These are phyloP conservation scores for Dynastes tityus DNA, from an alignment of 2,888 invertebrate species.

Conservation along the genomic window DNA sequence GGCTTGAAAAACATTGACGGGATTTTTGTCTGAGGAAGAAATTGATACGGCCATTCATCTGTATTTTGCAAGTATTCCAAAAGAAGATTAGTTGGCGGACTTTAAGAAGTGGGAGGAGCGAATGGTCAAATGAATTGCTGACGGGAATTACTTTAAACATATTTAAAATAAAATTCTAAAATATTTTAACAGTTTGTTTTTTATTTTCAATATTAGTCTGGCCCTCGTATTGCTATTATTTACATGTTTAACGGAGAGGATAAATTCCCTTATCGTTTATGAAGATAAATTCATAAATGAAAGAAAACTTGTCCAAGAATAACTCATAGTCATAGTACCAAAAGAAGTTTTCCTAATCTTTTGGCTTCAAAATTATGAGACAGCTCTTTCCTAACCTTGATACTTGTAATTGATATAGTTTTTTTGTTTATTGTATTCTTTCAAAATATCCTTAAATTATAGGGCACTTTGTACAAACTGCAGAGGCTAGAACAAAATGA, in stretches of 20 bases:
- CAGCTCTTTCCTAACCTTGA: conserved; percentile 32
- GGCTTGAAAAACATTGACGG: too few relatives aligned
- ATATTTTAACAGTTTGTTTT: too few relatives aligned
- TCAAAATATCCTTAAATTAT: conserved; percentile 30
- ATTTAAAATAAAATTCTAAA: too few relatives aligned
- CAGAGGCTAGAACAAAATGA: conserved; percentile 95
- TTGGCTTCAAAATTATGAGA: conserved; percentile 52
- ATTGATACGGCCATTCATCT: too few relatives aligned
- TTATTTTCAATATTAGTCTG: too few relatives aligned
- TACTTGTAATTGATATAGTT: neutral
- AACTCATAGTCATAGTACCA: conserved; percentile 31
- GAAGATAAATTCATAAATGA: neutral
- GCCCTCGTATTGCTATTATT: too few relatives aligned
- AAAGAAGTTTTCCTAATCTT: conserved; percentile 40
- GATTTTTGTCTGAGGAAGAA: too few relatives aligned
- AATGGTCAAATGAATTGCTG: too few relatives aligned
- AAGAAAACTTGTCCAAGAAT: conserved; percentile 36
- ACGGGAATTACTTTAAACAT: too few relatives aligned
- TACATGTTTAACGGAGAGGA: neutral
- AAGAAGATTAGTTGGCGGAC: too few relatives aligned
- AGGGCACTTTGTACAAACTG: conserved; percentile 83
- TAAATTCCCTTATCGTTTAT: conserved; percentile 33
- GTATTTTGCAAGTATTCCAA: too few relatives aligned
- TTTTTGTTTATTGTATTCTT: neutral
- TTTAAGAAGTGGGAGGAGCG: too few relatives aligned